Base-by-base conservation (phyloP, 2,888 invertebrate genomes). In the Hydriomena furcata region DNA sequence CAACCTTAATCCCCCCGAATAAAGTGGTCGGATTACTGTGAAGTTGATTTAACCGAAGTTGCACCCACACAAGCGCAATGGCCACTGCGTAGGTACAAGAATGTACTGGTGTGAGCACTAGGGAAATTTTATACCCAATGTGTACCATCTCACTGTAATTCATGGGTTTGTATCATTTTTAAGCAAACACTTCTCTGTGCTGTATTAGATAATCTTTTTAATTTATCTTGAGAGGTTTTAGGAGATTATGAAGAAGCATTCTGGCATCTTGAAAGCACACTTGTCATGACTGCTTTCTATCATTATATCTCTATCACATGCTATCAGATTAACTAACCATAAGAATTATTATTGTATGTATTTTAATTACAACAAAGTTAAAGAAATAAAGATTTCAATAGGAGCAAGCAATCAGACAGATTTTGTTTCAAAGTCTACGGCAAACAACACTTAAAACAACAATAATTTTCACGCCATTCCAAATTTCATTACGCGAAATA, bases 61-160 rank as follows among this genome's bases (percentile, higher is more conserved):
- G 74, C 80, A 76, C 78, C 82, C 79, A 82, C 78, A 84, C 84
- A 71, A 25, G 45, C 52, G 58, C 47, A 61, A 25, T 59, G 61
- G 64, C 68, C 73, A 76, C 72, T 71, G 67, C 71, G 76, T 80
- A 71, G 69, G 65, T 73, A 80, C 74, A 68, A 54, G 67, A 71
- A 67, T 68, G 78, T 66, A 69, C 66, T 75, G 82, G 89, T 87
- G 86, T 84, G 86, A 80, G 82, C 76, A 80, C 78, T 78, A 84
- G 87, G 83, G 86, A 87, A 88, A 89, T 89, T 86, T 87, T 61
- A 59, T 79, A 87, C 79, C 79, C 76, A 76, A 63, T 83, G 82
- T 76, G 78, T 71, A 50, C 79, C 77, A 51, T 42, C 52, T 46
- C 65, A 69, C 73, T 75, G 80, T 84, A 84, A 84, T 85, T 84